These are phyloP conservation scores for Capitulum mitella DNA, from an alignment of 2,888 invertebrate genomes.

Conservation along the genomic window DNA sequence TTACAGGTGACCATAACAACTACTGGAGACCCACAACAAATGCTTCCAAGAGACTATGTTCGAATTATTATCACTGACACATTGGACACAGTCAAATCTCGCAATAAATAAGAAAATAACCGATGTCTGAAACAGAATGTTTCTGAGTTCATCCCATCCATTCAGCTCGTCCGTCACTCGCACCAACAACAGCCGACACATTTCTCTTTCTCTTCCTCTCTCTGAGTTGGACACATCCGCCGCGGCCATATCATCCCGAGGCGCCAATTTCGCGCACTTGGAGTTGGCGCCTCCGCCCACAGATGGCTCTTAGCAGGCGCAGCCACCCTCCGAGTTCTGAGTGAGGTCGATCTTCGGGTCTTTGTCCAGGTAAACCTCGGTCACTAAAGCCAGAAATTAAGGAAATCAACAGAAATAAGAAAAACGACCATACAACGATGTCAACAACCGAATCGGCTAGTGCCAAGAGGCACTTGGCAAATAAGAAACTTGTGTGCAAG, in stretches of 20 bases:
- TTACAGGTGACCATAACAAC: background rate
- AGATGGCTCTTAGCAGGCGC: conserved; percentile 15
- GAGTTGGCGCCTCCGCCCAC: background rate
- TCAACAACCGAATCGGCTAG: background rate
- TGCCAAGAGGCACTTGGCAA: too few relatives aligned
- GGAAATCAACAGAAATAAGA: conserved; percentile 26
- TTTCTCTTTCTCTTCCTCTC: too few relatives aligned
- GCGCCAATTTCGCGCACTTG: conserved; percentile 4
- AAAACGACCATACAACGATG: conserved; percentile 10
- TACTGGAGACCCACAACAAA: background rate
- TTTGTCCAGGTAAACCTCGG: conserved; percentile 25
- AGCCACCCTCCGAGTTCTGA: background rate
- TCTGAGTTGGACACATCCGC: background rate
- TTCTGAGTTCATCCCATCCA: background rate
- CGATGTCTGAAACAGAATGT: background rate
- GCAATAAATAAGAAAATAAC: conserved; percentile 20
- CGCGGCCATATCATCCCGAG: background rate
- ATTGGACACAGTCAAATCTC: background rate
- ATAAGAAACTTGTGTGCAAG: too few relatives aligned
- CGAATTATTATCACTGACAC: background rate
- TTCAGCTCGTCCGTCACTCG: background rate
- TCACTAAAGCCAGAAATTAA: conserved; percentile 4
- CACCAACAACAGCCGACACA: background rate
- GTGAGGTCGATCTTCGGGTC: conserved; percentile 24
- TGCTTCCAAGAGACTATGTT: background rate